phyloP scores from a whole-genome alignment of 1,140 invertebrate genomes.

The Ectropis grisescens region DNA sequence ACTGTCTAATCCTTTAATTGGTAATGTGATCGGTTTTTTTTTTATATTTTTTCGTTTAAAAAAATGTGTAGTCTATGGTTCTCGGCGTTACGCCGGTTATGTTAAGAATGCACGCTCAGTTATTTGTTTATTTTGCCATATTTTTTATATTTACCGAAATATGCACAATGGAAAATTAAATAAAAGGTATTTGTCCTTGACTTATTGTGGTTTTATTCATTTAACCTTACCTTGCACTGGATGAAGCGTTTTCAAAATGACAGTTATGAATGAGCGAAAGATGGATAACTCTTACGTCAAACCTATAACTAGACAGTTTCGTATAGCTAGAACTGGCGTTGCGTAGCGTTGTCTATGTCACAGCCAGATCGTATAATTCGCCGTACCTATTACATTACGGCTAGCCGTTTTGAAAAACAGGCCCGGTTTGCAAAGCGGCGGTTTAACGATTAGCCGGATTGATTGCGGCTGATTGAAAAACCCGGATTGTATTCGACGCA shows the following conservation, averaged over 20 bases:
- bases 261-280: background rate
- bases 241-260: background rate
- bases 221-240: background rate
- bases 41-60: constrained; percentile 19
- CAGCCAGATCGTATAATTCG: too few species aligned
- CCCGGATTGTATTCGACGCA: too few species aligned
- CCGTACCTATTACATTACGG: too few species aligned
- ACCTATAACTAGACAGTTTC: background rate
- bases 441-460: too few species aligned
- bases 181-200: constrained; percentile 61
- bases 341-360: too few species aligned
- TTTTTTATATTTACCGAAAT: constrained; percentile 62
- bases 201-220: constrained; percentile 42
- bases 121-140: constrained; percentile 59
- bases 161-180: constrained; percentile 66
- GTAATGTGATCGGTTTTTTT: too few species aligned
- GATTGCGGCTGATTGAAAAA: too few species aligned
- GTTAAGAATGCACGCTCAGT: constrained; percentile 36
- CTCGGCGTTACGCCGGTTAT: background rate
- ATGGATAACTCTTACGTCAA: background rate
- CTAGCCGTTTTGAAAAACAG: too few species aligned
- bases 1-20: too few species aligned
- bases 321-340: too few species aligned
- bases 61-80: constrained; percentile 12
- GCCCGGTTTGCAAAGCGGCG: too few species aligned